phyloP scores from a whole-genome alignment of 2,113 vertebrate genomes.

The Diadophis punctatus region DNA sequence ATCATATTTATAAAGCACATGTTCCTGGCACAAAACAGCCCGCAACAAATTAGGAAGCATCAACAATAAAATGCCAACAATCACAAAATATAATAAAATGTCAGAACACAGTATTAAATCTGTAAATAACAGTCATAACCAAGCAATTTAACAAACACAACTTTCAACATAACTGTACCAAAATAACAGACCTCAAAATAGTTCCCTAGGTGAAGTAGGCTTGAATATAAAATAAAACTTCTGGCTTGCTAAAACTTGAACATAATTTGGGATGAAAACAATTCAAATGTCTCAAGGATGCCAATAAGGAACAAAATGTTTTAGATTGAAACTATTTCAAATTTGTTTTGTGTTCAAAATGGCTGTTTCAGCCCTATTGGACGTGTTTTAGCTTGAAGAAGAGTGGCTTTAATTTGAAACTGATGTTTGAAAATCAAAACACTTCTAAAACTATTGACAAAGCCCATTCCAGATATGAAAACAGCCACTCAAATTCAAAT shows the following conservation, averaged over 20 bases:
- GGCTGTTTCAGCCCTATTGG: background rate
- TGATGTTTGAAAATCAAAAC: background rate
- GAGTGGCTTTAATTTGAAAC: background rate
- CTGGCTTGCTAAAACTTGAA: background rate
- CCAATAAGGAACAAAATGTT: background rate
- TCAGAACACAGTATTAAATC: background rate
- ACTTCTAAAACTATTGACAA: background rate
- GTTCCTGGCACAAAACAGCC: background rate
- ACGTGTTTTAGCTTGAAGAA: background rate
- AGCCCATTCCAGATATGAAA: background rate
- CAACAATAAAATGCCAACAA: background rate
- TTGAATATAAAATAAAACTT: background rate
- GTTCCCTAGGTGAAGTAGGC: background rate
- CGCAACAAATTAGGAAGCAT: background rate
- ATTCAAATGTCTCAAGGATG: background rate
- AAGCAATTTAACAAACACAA: background rate
- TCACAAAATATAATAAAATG: background rate
- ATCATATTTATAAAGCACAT: background rate
- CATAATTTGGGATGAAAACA: background rate
- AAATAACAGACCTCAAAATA: background rate
- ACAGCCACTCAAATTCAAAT: background rate
- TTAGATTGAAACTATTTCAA: background rate
- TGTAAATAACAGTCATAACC: background rate
- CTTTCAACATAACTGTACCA: background rate
- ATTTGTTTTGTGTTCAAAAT: background rate